Evolutionary conservation across 2,113 vertebrate species (phyloP).

Genomic region (Thamnophis sirtalis): DNA sequence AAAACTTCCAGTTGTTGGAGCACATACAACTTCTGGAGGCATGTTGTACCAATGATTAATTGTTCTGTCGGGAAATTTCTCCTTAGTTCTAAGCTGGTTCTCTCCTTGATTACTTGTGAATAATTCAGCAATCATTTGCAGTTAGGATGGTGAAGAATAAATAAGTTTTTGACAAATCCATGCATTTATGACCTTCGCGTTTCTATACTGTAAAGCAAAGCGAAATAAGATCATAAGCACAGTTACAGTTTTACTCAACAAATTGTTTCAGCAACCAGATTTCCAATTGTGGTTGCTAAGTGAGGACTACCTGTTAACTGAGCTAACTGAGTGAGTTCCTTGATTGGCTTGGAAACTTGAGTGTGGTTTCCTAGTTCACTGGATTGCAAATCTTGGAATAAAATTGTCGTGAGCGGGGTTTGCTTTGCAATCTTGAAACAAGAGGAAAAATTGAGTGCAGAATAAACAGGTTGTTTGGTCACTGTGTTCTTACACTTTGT

Average conservation of each 20-base stretch:
- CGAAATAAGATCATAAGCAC: too few relatives aligned
- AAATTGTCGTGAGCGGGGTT: not conserved
- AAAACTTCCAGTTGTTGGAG: not conserved
- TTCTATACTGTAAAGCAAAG: not conserved
- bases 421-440: not conserved
- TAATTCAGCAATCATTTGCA: not conserved
- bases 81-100: not conserved
- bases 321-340: not conserved
- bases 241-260: too few relatives aligned
- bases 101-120: not conserved
- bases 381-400: not conserved
- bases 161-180: not conserved
- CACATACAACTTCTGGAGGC: not conserved
- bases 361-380: not conserved
- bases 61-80: not conserved
- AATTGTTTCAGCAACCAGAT: not conserved
- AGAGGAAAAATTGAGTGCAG: conserved; percentile 5
- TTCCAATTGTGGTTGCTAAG: not conserved
- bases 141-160: not conserved
- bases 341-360: not conserved
- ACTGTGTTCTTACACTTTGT: conserved; percentile 19
- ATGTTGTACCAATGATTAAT: not conserved
- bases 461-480: not conserved
- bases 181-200: not conserved
- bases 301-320: not conserved